Base-by-base conservation (phyloP, 2,113 vertebrate species). In the Manacus vitellinus region DNA sequence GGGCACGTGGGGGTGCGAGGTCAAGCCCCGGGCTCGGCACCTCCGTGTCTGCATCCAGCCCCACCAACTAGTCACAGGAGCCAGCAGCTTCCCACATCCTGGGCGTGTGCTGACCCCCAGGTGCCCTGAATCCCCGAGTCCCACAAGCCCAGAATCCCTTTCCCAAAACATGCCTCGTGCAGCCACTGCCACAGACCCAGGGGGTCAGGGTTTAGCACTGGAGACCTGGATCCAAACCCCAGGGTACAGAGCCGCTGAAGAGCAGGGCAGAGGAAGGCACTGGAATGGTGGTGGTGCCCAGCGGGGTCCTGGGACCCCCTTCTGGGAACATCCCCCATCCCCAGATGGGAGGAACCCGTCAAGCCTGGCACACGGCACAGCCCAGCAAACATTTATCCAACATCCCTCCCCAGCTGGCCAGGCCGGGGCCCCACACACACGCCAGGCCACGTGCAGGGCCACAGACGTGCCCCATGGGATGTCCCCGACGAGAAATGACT, bases 341-440 rank as follows among this genome's bases (percentile, higher is more conserved):
- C 61, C 66, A 82, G 85, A 83, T 76, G 70, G 68, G 63, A 92
- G 72, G 86, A 86, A 80, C 66, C 58, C 2, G 0, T 75, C 3
- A 24, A 85, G 88, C 41, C 66, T 73, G 15, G 87, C 93, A 94
- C 19, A 2, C 4, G 11, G 79, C 20, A 1, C 80, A 75, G 77
- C 20, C 39, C 89, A 61, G 71, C 82, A 96, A 97, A 96, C 97
- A 85, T 97, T 98, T 97, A 97, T 21, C 85, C 65, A 75, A 65
- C 89, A 8, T 15, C 89, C 27, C 62, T 95, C 74, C 25, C 35
- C 4, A 15, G 67, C 12, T 6, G 33, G 54, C 74, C 25, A 2
- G 51, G 35, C 80, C 24, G 37, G 28, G 39, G 47, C 81, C 85
- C 51, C 6, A 1, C 12, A 59, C 94, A 85, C 68, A 82, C 51